These are phyloP conservation scores for Xiphophorus hellerii DNA, from an alignment of 2,113 vertebrate genomes.

Conservation along the genomic window DNA sequence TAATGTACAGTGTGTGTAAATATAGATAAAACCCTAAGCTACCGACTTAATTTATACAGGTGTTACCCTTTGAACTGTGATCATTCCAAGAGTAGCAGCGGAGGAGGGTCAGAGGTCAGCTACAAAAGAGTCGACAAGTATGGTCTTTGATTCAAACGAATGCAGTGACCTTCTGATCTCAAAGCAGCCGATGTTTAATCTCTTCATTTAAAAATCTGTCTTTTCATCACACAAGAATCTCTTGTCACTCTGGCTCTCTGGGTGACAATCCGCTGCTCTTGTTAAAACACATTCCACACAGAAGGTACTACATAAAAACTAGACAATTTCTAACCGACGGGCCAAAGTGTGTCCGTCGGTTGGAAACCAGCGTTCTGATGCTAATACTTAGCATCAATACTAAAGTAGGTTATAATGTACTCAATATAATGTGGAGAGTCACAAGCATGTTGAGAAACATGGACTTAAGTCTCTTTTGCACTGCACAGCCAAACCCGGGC, in stretches of 20 bases:
- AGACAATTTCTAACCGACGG: no score
- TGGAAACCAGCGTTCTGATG: no score
- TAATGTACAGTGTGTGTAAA: background rate
- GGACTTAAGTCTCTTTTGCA: no score
- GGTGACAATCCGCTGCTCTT: background rate
- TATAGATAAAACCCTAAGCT: background rate
- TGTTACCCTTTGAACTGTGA: background rate
- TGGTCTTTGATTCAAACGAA: constrained; percentile 33
- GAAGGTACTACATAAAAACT: background rate
- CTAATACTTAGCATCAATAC: no score
- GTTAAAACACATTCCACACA: background rate
- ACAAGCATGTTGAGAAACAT: no score
- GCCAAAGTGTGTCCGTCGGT: no score
- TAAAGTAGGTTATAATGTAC: no score
- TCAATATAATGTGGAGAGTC: no score
- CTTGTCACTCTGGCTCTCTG: constrained; percentile 1
- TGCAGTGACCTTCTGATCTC: constrained; percentile 26
- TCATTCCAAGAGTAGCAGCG: background rate
- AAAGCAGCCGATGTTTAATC: constrained; percentile 18
- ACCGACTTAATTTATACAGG: background rate
- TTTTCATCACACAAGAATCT: constrained; percentile 12
- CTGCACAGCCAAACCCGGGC: no score
- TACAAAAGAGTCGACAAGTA: background rate
- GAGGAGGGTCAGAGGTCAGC: constrained; percentile 34
- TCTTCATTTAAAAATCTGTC: constrained; percentile 18